A percentile compares a stretch with the other conserved stretches of the same genome.
phyloP scores from a whole-genome alignment of 2,113 vertebrate species.

The Cyanoliseus patagonus region DNA sequence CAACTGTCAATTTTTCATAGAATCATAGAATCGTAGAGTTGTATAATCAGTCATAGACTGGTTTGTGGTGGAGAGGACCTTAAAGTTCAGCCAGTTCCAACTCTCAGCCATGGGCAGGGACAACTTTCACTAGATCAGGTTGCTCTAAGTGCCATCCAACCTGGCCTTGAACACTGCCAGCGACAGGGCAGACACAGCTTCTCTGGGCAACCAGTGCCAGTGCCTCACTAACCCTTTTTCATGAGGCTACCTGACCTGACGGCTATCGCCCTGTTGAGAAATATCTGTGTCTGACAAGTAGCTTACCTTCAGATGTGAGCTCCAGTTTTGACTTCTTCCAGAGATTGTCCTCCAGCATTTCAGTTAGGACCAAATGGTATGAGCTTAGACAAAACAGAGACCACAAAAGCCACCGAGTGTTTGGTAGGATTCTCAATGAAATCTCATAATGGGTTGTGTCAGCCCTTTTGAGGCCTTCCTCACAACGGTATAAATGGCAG shows the following conservation, averaged over 20 bases:
- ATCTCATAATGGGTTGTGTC: background rate
- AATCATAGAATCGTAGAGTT: background rate
- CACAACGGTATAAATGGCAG: rapidly evolving
- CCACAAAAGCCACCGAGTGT: rapidly evolving
- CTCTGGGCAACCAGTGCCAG: background rate
- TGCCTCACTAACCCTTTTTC: background rate
- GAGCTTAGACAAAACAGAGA: background rate
- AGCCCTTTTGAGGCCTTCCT: background rate
- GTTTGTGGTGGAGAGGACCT: background rate
- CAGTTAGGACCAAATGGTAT: background rate
- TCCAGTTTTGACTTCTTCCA: background rate
- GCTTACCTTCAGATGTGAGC: background rate
- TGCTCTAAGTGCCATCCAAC: background rate
- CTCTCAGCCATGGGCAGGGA: background rate
- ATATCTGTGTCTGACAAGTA: background rate
- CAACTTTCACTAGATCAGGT: background rate
- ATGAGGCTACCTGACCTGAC: background rate
- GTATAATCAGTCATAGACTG: background rate
- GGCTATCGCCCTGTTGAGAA: background rate
- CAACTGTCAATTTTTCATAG: background rate
- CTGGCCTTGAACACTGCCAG: background rate
- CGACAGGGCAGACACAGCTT: background rate
- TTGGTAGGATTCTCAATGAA: background rate
- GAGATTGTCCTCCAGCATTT: background rate
- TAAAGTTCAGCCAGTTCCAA: background rate